These are phyloP conservation scores for Macrotis lagotis DNA, from an alignment of 2,113 vertebrate genomes.

Conservation along the genomic window DNA sequence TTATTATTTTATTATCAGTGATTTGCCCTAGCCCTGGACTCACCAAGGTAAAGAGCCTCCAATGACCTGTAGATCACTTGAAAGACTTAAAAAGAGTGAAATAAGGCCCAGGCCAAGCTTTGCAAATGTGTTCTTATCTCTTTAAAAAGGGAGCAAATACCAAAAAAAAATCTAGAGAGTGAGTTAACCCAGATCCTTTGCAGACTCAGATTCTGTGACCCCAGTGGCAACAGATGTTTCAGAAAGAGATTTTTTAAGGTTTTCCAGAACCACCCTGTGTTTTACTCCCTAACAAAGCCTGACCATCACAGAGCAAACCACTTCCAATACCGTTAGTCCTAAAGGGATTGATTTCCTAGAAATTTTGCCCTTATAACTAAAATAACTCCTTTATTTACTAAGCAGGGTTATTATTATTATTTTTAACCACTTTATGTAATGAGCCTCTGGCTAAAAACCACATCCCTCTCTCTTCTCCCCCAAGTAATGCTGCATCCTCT, in stretches of 20 bases:
- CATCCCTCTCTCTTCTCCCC: background rate
- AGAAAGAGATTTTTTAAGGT: conserved; percentile 64
- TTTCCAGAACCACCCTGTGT: conserved; percentile 17
- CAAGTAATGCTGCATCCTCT: background rate
- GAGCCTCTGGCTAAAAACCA: background rate
- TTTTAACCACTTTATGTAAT: background rate
- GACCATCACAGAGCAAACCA: background rate
- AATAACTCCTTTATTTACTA: background rate
- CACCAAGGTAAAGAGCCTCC: background rate
- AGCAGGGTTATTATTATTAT: background rate
- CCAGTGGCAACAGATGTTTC: conserved; percentile 70
- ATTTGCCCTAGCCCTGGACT: background rate
- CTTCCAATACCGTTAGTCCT: background rate
- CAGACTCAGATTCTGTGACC: conserved; percentile 67
- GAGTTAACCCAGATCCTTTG: conserved; percentile 76
- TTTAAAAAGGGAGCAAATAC: conserved; percentile 64
- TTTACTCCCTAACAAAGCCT: background rate
- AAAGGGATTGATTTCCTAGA: background rate
- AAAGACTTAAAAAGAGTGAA: background rate
- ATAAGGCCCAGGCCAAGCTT: conserved; percentile 70
- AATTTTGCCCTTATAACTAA: background rate
- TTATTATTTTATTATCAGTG: background rate
- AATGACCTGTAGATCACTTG: background rate
- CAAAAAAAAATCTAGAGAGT: conserved; percentile 57
- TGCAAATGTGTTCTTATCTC: conserved; percentile 77